A percentile compares a stretch with the other conserved stretches of the same genome.
Conservation (phyloP, 2,888 invertebrate species). For the Thecophora atra region DNA sequence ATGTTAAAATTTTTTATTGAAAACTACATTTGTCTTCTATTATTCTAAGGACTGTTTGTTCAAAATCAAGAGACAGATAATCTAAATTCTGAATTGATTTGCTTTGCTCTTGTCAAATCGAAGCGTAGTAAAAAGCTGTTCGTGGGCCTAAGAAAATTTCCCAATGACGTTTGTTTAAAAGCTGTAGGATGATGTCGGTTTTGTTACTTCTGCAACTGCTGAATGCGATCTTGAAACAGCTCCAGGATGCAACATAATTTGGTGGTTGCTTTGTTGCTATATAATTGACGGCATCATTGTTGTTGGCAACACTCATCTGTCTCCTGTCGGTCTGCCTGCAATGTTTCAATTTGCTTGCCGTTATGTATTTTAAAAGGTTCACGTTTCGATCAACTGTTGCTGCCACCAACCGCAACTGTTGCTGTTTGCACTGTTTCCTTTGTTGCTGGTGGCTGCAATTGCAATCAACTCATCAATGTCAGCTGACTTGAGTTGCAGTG, state of each 20-base stretch:
- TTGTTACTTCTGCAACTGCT: not conserved
- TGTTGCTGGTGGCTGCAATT: slow-evolving; percentile 8
- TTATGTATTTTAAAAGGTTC: slow-evolving; percentile 22
- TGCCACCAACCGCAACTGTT: not conserved
- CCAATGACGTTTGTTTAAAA: too few relatives aligned
- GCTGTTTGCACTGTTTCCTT: slow-evolving; percentile 15
- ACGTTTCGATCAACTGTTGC: slow-evolving; percentile 26
- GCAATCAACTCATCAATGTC: slow-evolving; percentile 33
- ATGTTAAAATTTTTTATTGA: too few relatives aligned
- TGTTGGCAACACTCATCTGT: not conserved
- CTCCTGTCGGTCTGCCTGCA: not conserved
- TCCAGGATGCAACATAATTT: not conserved
- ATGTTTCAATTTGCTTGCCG: slow-evolving; percentile 29
- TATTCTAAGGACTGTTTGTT: too few relatives aligned
- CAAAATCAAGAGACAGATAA: too few relatives aligned
- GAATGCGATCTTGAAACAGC: not conserved
- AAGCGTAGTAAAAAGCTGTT: too few relatives aligned
- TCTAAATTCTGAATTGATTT: too few relatives aligned
- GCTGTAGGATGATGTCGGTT: too few relatives aligned
- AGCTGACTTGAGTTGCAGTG: slow-evolving; percentile 5
- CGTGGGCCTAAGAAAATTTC: too few relatives aligned
- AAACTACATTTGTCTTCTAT: too few relatives aligned
- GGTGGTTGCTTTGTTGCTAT: slow-evolving; percentile 19
- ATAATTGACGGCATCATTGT: not conserved
- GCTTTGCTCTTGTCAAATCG: too few relatives aligned